Conservation (phyloP, 2,113 vertebrate species). For the Sciurus niger region DNA sequence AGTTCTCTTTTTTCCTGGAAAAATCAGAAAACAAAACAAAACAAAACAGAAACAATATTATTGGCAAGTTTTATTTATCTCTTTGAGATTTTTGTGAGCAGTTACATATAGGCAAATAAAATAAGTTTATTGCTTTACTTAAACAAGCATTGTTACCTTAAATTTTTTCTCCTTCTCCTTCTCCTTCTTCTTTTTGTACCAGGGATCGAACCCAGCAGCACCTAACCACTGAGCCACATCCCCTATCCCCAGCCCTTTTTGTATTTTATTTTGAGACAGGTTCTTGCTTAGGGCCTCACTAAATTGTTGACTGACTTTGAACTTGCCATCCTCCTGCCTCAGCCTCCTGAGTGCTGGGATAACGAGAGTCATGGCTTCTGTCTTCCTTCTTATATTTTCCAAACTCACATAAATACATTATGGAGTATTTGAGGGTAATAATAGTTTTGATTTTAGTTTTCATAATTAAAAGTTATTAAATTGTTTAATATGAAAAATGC, state of each 20-base stretch:
- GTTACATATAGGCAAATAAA: neutral
- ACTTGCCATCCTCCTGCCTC: too few relatives aligned
- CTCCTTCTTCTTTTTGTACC: neutral
- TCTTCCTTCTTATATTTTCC: neutral
- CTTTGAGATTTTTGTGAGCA: conserved; percentile 21
- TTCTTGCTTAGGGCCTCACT: too few relatives aligned
- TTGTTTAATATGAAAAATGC: neutral
- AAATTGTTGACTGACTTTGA: too few relatives aligned
- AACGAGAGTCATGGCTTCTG: too few relatives aligned
- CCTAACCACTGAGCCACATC: too few relatives aligned
- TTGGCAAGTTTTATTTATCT: neutral
- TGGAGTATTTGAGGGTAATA: neutral
- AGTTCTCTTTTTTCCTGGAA: neutral
- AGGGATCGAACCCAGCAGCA: too few relatives aligned
- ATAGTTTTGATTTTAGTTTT: conserved; percentile 43
- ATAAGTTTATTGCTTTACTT: neutral
- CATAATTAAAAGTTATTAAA: neutral
- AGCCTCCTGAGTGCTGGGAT: too few relatives aligned
- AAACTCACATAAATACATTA: neutral
- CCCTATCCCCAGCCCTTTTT: too few relatives aligned
- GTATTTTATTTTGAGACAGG: too few relatives aligned
- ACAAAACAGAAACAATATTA: neutral
- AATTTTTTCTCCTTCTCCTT: neutral
- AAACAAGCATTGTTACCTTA: neutral
- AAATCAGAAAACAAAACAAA: neutral